Conservation (phyloP, 2,888 invertebrate species). For the Pogonocherus hispidulus region DNA sequence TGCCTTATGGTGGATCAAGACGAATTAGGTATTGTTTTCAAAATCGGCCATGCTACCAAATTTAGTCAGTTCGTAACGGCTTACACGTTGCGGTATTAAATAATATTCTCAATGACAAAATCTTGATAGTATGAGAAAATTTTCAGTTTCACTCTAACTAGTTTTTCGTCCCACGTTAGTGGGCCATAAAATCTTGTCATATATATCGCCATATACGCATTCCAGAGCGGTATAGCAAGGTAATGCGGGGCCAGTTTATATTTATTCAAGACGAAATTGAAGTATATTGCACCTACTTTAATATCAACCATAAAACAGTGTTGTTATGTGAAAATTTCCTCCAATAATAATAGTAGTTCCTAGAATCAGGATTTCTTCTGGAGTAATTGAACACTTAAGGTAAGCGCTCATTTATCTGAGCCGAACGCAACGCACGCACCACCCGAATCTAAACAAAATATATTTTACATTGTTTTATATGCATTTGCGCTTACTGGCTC, state of each 20-base stretch:
- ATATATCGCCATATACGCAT: slow-evolving; percentile 14
- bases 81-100: slow-evolving; percentile 1
- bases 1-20: background rate
- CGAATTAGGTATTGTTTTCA: background rate
- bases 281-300: too few species aligned
- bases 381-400: background rate
- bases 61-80: slow-evolving; percentile 3
- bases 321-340: too few species aligned
- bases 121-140: slow-evolving; percentile 13
- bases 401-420: background rate
- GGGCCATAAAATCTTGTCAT: slow-evolving; percentile 21
- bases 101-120: too few species aligned
- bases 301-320: too few species aligned
- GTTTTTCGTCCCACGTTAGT: slow-evolving; percentile 34
- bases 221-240: slow-evolving; percentile 5
- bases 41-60: background rate
- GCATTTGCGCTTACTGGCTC: too few species aligned
- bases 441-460: background rate
- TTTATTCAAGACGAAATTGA: too few species aligned
- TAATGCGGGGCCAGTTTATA: background rate
- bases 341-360: too few species aligned
- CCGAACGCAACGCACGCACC: background rate
- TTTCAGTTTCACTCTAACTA: slow-evolving; percentile 34
- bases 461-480: background rate
- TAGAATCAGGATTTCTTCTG: too few species aligned